A percentile compares a stretch with the other conserved stretches of the same genome.
phyloP scores from a whole-genome alignment of 2,888 invertebrate species.

The Crocallis elinguaria region DNA sequence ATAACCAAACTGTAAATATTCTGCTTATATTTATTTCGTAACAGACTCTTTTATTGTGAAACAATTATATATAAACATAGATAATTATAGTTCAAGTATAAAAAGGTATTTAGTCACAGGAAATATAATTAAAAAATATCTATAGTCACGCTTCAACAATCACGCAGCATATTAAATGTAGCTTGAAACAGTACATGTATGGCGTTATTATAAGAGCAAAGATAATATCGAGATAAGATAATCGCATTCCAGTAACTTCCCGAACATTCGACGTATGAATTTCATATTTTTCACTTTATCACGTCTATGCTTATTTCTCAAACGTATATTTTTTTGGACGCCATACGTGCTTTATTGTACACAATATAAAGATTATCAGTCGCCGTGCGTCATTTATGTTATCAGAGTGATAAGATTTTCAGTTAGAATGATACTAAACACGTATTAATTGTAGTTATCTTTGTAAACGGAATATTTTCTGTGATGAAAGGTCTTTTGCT shows the following conservation, averaged over 20 bases:
- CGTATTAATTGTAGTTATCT: conserved; percentile 49
- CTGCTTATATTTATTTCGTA: no score
- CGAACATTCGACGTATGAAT: conserved; percentile 16
- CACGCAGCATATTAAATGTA: not conserved
- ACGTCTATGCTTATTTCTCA: conserved; percentile 25
- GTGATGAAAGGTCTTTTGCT: conserved; percentile 9
- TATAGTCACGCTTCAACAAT: not conserved
- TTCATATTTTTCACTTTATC: conserved; percentile 22
- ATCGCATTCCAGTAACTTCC: conserved; percentile 22
- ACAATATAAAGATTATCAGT: conserved; percentile 57
- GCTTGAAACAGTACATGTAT: not conserved
- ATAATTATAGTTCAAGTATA: no score
- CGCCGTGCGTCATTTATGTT: conserved; percentile 61
- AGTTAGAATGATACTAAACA: conserved; percentile 59
- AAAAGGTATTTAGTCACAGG: no score
- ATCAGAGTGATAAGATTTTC: conserved; percentile 72
- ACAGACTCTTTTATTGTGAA: no score
- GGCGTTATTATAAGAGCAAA: conserved; percentile 3
- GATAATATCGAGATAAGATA: conserved; percentile 26
- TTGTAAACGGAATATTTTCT: conserved; percentile 20
- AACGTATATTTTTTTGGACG: conserved; percentile 15
- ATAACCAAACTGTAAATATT: no score
- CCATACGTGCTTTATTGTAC: conserved; percentile 49
- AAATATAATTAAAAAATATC: no score
- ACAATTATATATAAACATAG: no score